Evolutionary conservation across 1,140 invertebrate genomes (phyloP).

Genomic region (Polypedilum pembai): DNA sequence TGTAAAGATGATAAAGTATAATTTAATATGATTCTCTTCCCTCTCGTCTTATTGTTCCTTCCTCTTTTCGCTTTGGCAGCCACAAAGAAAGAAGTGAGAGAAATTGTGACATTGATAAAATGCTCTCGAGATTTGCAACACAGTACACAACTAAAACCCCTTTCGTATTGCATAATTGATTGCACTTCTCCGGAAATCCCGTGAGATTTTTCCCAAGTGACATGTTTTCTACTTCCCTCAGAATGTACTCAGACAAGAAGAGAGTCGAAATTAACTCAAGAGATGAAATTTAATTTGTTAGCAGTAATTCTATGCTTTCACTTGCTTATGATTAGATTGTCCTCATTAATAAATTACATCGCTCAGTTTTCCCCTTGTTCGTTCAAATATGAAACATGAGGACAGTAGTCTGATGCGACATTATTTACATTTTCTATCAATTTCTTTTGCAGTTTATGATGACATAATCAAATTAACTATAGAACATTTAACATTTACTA

Average conservation of each 20-base stretch:
- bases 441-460: neutral
- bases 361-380: neutral
- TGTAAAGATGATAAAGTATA: slow-evolving; percentile 14
- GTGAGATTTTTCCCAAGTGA: slow-evolving; percentile 16
- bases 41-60: neutral
- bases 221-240: neutral
- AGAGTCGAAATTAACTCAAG: neutral
- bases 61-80: neutral
- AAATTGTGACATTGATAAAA: slow-evolving; percentile 10
- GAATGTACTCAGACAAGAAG: neutral
- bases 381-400: neutral
- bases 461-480: slow-evolving; percentile 13
- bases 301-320: neutral
- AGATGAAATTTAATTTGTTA: slow-evolving; percentile 10
- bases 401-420: neutral
- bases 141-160: slow-evolving; percentile 12
- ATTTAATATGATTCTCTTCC: slow-evolving; percentile 8
- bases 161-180: slow-evolving; percentile 18
- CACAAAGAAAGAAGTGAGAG: neutral
- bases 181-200: neutral
- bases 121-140: slow-evolving; percentile 16
- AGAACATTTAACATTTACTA: neutral
- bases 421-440: slow-evolving; percentile 8
- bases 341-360: slow-evolving; percentile 18
- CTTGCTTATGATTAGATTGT: slow-evolving; percentile 12